Evolutionary conservation across 2,797 vertebrate species (phyloP).

Genomic region (Parotocinclus haroldoi): DNA sequence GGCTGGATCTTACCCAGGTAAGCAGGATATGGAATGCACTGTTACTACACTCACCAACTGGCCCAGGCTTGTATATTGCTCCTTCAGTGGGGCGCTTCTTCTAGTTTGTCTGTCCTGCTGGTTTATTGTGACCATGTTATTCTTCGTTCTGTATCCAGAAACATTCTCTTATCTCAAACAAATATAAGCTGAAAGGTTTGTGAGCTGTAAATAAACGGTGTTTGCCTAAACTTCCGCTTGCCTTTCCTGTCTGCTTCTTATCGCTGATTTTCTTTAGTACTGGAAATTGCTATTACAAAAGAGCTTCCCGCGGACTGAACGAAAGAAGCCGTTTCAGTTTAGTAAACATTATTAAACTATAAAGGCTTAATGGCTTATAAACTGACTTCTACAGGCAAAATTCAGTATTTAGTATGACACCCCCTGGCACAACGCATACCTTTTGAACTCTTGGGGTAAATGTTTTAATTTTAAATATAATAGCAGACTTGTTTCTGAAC

Average conservation of each 20-base stretch:
- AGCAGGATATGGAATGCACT: conserved; percentile 14
- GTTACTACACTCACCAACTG: background rate
- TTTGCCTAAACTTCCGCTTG: conserved; percentile 22
- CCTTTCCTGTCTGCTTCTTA: background rate
- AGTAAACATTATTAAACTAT: too few species aligned
- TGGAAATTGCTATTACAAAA: too few species aligned
- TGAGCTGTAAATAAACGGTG: conserved; percentile 25
- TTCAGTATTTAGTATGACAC: too few species aligned
- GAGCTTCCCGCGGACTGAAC: too few species aligned
- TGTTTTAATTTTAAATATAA: too few species aligned
- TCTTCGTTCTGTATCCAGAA: background rate
- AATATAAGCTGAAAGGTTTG: conserved; percentile 18
- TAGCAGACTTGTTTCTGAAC: too few species aligned
- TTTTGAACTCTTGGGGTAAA: too few species aligned
- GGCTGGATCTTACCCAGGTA: conserved; percentile 43
- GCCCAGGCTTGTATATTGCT: conserved; percentile 14
- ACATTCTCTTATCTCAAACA: background rate
- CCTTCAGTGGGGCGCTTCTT: conserved; percentile 9
- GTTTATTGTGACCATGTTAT: background rate
- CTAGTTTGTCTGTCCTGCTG: background rate
- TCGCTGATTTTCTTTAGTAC: too few species aligned
- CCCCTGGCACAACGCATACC: too few species aligned
- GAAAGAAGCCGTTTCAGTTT: too few species aligned
- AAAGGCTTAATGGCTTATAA: too few species aligned
- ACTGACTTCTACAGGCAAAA: too few species aligned